phyloP scores from a whole-genome alignment of 2,797 vertebrate genomes.

The Fundulus diaphanus region DNA sequence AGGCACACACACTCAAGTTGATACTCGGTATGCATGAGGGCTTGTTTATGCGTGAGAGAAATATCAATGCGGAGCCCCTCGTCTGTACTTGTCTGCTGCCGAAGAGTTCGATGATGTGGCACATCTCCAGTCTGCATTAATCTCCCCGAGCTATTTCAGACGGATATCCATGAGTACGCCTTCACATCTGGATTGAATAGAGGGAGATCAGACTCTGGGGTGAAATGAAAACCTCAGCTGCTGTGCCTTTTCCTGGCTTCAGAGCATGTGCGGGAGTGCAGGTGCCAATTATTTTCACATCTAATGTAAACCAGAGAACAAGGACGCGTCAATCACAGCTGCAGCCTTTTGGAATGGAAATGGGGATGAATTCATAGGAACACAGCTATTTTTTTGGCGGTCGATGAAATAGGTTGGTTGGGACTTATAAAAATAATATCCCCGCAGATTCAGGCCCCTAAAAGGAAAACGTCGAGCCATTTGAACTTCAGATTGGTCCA shows the following conservation, averaged over 20 bases:
- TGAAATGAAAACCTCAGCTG: constrained; percentile 57
- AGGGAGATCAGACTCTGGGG: constrained; percentile 50
- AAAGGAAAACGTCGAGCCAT: constrained; percentile 50
- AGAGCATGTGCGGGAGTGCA: constrained; percentile 62
- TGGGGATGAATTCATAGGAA: constrained; percentile 57
- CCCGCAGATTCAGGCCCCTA: constrained; percentile 40
- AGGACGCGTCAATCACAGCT: constrained; percentile 68
- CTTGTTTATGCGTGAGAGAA: constrained; percentile 44
- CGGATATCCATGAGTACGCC: constrained; percentile 37
- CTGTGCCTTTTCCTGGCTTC: constrained; percentile 43
- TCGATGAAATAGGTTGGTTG: constrained; percentile 56
- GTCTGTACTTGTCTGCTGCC: constrained; percentile 32
- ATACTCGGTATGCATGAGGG: constrained; percentile 53
- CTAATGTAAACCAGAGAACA: constrained; percentile 76
- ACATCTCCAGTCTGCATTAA: constrained; percentile 53
- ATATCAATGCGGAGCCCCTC: constrained; percentile 36
- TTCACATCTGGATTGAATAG: constrained; percentile 72
- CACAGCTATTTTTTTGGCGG: constrained; percentile 51
- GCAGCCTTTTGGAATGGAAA: constrained; percentile 71
- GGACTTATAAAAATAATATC: constrained; percentile 57
- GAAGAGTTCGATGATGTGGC: constrained; percentile 44
- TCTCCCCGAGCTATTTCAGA: constrained; percentile 44
- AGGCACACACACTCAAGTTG: constrained; percentile 28
- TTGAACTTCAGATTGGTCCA: constrained; percentile 52
- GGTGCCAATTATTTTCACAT: constrained; percentile 77